Conservation (phyloP, 2,113 vertebrate genomes). For the Calidris pugnax region DNA sequence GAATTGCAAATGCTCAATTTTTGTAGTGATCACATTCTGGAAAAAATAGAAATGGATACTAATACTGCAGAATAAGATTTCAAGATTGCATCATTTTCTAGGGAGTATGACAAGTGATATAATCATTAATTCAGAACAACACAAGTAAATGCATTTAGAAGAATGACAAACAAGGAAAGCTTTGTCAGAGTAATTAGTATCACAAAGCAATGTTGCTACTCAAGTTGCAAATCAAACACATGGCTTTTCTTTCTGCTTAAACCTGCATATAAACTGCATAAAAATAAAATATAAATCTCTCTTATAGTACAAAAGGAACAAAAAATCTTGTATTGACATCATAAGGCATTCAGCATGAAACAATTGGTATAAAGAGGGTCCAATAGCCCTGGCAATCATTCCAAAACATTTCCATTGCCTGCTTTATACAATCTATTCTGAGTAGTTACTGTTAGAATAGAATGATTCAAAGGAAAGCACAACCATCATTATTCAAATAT, state of each 20-base stretch:
- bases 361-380: neutral
- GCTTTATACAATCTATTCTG: neutral
- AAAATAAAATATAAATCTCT: neutral
- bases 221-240: neutral
- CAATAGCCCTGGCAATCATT: neutral
- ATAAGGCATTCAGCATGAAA: neutral
- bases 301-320: neutral
- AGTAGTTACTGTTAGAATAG: neutral
- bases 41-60: neutral
- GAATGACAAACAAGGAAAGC: neutral
- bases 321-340: neutral
- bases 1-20: neutral
- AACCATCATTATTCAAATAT: neutral
- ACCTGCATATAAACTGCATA: neutral
- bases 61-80: neutral
- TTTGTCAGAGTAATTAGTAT: neutral
- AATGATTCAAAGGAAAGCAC: neutral
- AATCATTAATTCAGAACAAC: neutral
- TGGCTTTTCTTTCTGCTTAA: neutral
- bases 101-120: neutral
- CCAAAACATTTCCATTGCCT: neutral
- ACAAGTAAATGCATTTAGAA: neutral
- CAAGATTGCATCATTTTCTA: neutral
- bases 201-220: neutral
- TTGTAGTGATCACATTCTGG: neutral